Percentiles rank a stretch among this genome's conserved stretches.
phyloP scores from a whole-genome alignment of 2,797 vertebrate genomes.

The Hapalemur alaotrensis region DNA sequence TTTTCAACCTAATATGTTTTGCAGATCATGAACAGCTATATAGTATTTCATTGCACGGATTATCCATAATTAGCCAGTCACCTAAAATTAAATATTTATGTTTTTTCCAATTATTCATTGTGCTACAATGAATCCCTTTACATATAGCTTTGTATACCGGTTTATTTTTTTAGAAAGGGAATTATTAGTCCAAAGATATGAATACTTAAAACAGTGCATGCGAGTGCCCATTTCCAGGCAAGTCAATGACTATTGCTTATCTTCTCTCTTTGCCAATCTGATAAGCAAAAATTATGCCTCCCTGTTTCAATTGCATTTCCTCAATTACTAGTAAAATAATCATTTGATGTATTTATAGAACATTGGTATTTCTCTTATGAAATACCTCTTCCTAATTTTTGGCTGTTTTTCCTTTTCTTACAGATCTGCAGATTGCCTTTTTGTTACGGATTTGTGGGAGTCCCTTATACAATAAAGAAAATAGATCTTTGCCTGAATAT shows the following conservation, averaged over 20 bases:
- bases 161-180: constrained; percentile 18
- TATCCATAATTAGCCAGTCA: not conserved
- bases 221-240: not conserved
- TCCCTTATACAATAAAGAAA: not conserved
- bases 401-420: not conserved
- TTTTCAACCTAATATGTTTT: constrained; percentile 4
- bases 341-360: not conserved
- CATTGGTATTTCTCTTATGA: not conserved
- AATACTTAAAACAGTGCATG: not conserved
- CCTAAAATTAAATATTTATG: constrained; percentile 15
- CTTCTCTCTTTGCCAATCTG: not conserved
- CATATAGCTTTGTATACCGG: not conserved
- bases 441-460: not conserved
- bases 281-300: constrained; percentile 14
- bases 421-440: not conserved
- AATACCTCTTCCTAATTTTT: not conserved
- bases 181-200: not conserved
- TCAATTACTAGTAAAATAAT: constrained; percentile 12
- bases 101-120: not conserved
- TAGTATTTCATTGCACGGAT: not conserved
- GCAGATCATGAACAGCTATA: not conserved
- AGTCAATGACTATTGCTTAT: not conserved
- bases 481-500: not conserved
- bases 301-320: not conserved
- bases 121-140: not conserved